Evolutionary conservation across 2,888 invertebrate species (phyloP), one percentile per base, ranked within the genome.

Genomic region (Fragum whitleyi): DNA sequence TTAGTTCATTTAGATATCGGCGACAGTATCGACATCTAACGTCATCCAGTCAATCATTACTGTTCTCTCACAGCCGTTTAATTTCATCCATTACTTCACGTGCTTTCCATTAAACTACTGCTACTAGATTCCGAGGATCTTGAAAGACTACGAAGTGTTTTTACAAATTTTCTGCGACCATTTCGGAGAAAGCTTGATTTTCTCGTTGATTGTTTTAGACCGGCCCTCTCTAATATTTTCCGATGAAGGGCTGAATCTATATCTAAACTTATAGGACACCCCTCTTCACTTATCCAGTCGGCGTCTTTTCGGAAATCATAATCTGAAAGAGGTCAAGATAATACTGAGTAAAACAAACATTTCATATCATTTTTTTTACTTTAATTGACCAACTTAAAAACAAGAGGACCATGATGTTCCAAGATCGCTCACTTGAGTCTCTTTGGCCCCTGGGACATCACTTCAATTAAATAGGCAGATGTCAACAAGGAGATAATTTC

Each of bases 221-320:
- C 81, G 26, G 84, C 81, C 47, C 68, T 65, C 26, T 55, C 79
- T 53, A 81, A 39, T 57, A 84, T 29, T 81, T 84, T 84, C n/a
- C 39, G 19, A 36, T 76, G 69, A 19, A 79, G 61, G 42, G 71
- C 76, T 2, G 81, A 0, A 19, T 84, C 73, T 0, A 57, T 59
- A 32, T 77, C 70, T 1, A 55, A 68, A 65, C 53, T 55, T n/a
- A 72, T 47, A 1, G 81, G 81, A 47, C 81, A 79, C 0, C 79
- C 77, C 29, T 85, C 85, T 7, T 73, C 76, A 3, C 59, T 42
- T 23, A 87, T 69, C 87, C 85, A 87, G 26, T 85, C 81, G 5
- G 81, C 73, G 47, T 87, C 85, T 39, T 71, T 77, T 23, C 75
- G 79, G 26, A 83, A 83, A 57, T 81, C 81, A 65, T 85, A 87